Conservation (phyloP, 2,113 vertebrate species). For the Oxygymnocypris stewartii region DNA sequence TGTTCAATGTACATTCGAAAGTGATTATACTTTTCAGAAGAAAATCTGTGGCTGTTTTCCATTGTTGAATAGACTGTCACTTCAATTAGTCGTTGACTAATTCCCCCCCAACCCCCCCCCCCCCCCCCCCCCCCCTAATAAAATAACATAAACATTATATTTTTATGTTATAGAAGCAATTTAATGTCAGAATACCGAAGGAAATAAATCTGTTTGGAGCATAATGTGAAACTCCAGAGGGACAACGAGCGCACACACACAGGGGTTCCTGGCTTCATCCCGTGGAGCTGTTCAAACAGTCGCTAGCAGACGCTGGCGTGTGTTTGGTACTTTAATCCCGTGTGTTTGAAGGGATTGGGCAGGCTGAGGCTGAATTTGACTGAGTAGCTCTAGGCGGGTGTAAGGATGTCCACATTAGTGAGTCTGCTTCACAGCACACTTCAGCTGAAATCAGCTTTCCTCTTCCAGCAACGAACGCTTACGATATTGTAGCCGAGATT, state of each 20-base stretch:
- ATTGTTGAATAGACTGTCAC: too few relatives aligned
- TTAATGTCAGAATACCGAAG: background rate
- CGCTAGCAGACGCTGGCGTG: slow-evolving; percentile 25
- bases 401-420: slow-evolving; percentile 48
- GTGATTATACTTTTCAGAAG: too few relatives aligned
- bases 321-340: slow-evolving; percentile 45
- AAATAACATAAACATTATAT: too few relatives aligned
- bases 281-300: slow-evolving; percentile 31
- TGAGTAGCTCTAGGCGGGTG: slow-evolving; percentile 43
- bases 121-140: too few relatives aligned
- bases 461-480: slow-evolving; percentile 37
- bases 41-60: too few relatives aligned
- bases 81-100: too few relatives aligned
- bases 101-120: too few relatives aligned
- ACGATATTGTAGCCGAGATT: slow-evolving; percentile 25
- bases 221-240: background rate
- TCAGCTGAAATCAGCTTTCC: slow-evolving; percentile 45
- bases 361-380: slow-evolving; percentile 51
- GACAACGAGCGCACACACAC: background rate
- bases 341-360: slow-evolving; percentile 38
- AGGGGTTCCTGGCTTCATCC: slow-evolving; percentile 8
- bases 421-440: slow-evolving; percentile 40
- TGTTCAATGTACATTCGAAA: too few relatives aligned
- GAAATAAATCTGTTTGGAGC: background rate
- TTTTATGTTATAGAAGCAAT: background rate